phyloP scores from a whole-genome alignment of 2,113 vertebrate species.

The Nerophis ophidion region DNA sequence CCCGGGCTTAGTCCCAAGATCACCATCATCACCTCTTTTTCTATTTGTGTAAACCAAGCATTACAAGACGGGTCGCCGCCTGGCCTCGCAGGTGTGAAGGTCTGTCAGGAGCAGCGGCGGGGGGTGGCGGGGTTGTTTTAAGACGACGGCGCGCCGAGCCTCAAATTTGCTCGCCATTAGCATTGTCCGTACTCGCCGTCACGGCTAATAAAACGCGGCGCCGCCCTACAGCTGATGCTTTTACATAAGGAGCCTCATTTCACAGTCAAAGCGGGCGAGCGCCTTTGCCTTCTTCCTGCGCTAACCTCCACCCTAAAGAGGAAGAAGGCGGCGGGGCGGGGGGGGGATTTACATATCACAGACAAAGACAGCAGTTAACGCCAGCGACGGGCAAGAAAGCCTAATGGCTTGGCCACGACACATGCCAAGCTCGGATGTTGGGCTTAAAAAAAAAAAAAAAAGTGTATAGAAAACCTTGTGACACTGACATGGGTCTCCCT shows the following conservation, averaged over 20 bases:
- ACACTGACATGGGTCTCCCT: conserved; percentile 23
- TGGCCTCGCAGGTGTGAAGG: background rate
- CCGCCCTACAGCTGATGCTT: conserved; percentile 58
- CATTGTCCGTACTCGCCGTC: conserved; percentile 64
- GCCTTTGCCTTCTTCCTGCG: conserved; percentile 62
- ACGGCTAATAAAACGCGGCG: conserved; percentile 67
- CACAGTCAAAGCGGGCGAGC: conserved; percentile 71
- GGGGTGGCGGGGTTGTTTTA: background rate
- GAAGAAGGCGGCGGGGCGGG: conserved; percentile 28
- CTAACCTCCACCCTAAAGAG: conserved; percentile 60
- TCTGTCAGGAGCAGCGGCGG: background rate
- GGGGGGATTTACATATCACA: conserved; percentile 72
- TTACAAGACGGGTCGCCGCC: background rate
- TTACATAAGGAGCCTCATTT: conserved; percentile 73
- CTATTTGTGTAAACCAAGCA: background rate
- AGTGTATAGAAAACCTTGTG: conserved; percentile 48
- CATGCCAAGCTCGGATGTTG: too few relatives aligned
- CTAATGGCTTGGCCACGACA: conserved; percentile 62
- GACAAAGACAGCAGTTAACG: conserved; percentile 75
- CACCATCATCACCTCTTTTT: too few relatives aligned
- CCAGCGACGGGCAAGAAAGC: conserved; percentile 64
- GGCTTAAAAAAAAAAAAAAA: conserved; percentile 9
- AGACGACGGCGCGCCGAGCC: background rate
- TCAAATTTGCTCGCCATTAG: conserved; percentile 70
- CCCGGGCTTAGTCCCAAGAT: too few relatives aligned